Conservation (phyloP, 2,888 invertebrate species). For the Tinea pellionella region DNA sequence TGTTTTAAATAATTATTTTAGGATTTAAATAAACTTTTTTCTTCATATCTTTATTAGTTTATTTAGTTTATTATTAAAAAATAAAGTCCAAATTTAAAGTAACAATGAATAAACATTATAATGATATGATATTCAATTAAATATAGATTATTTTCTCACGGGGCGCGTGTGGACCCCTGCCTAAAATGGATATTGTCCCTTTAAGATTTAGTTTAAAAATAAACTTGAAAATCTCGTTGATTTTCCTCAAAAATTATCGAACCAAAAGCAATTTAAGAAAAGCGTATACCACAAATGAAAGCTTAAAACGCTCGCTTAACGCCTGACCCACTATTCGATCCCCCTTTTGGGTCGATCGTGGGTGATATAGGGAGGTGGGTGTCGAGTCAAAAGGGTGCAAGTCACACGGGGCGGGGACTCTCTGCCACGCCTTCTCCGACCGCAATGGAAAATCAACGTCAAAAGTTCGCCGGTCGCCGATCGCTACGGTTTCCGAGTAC, state of each 20-base stretch:
- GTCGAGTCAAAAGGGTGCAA: background rate
- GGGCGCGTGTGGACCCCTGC: too few relatives aligned
- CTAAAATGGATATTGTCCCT: too few relatives aligned
- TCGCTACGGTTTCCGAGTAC: conserved; percentile 28
- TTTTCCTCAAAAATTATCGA: background rate
- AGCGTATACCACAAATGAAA: background rate
- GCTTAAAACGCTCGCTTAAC: conserved; percentile 5
- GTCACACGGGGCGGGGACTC: background rate
- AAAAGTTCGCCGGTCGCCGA: conserved; percentile 54
- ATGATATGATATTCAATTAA: too few relatives aligned
- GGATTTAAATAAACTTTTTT: too few relatives aligned
- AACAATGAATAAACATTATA: too few relatives aligned
- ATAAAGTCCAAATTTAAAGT: too few relatives aligned
- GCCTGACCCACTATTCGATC: background rate
- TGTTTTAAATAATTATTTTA: too few relatives aligned
- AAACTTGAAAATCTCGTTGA: background rate
- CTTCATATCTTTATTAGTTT: too few relatives aligned
- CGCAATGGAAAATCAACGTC: conserved; percentile 23
- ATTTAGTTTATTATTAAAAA: too few relatives aligned
- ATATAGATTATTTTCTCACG: too few relatives aligned
- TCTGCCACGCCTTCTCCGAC: background rate
- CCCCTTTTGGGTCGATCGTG: background rate
- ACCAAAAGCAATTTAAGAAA: background rate
- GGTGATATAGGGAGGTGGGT: background rate
- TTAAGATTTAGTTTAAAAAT: too few relatives aligned